Base-by-base conservation (phyloP, 1,140 invertebrate genomes). In the Teleogryllus occipitalis region DNA sequence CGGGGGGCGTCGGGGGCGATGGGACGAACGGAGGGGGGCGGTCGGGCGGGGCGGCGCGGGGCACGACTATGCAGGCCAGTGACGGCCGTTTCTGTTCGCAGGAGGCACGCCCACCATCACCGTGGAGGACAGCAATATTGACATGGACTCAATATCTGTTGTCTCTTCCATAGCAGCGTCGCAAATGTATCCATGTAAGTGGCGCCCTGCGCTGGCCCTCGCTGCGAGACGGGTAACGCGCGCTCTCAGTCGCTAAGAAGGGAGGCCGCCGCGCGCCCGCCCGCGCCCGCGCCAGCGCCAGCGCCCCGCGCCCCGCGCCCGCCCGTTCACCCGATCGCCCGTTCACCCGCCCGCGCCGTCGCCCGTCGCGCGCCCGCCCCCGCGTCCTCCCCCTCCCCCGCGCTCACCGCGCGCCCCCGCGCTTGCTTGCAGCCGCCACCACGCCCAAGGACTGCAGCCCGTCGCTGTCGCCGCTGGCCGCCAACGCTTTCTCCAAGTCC, bases 371-470 rank as follows among this genome's bases (percentile, higher is more conserved):
- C 54, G 54, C 18, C 7, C 54, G 18, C 54, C 54, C 54, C 54
- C 54, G 54, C 54, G 54, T 7, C 54, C 49, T 54, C 7, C 54
- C 18, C 54, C 18, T 65, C 54, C 54, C 54, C 54, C 2, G 10
- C 54, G 1, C 54, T 54, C 1, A 65, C 54, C 54, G 10, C 18
- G 54, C 54, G 54, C 54, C 54, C n/a, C 54, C 10, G 78, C 79
- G 76, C n/a, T 80, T 80, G 21, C 82, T 79, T 84, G 47, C 86
- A 87, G 84, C 88, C 89, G 92, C 93, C 81, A 93, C 91, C 81
- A 94, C 92, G 22, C 92, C 93, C n/a, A 93, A 94, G 83, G 93
- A 95, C 83, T 93, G 93, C 87, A 95, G 93, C 83, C 93, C 93
- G 7, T 94, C 93, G 73, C 85, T 95, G 81, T 94, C 93, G 78